Evolutionary conservation across 2,113 vertebrate species (phyloP).

Genomic region (Archocentrus centrarchus): DNA sequence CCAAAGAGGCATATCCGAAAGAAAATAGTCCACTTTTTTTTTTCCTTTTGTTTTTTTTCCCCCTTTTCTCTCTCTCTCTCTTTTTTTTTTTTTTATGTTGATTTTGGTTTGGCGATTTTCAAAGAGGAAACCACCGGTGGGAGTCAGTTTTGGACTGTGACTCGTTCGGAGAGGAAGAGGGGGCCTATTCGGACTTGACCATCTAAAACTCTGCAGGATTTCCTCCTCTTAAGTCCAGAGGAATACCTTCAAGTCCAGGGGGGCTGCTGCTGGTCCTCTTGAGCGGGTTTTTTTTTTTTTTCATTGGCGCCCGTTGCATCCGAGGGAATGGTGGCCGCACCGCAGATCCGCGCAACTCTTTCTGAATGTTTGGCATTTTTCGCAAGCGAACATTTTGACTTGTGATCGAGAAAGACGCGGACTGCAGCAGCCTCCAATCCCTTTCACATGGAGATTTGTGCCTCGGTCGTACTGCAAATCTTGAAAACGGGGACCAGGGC

Average conservation of each 20-base stretch:
- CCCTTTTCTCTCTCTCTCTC: not conserved
- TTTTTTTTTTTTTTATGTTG: not conserved
- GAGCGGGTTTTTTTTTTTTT: not conserved
- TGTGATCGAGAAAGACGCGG: conserved; percentile 67
- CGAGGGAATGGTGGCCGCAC: conserved; percentile 60
- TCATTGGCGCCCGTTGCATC: conserved; percentile 22
- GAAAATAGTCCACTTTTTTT: conserved; percentile 16
- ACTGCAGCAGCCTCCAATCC: conserved; percentile 67
- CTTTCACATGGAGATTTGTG: conserved; percentile 74
- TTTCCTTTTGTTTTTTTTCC: not conserved
- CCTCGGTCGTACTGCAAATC: conserved; percentile 62
- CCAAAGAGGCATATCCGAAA: not conserved
- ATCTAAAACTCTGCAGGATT: conserved; percentile 74
- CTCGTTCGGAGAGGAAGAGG: conserved; percentile 21
- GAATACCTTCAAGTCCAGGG: conserved; percentile 66
- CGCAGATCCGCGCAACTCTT: conserved; percentile 67
- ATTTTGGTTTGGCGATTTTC: conserved; percentile 23
- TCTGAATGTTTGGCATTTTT: conserved; percentile 65
- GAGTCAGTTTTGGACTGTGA: conserved; percentile 52
- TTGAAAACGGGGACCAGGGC: conserved; percentile 68
- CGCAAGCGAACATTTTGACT: conserved; percentile 64
- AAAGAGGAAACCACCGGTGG: conserved; percentile 38
- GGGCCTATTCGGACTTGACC: conserved; percentile 64
- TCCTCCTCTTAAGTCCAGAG: conserved; percentile 63
- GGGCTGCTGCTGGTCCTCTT: conserved; percentile 46